These are phyloP conservation scores for Callaeas wilsoni DNA, from an alignment of 2,113 vertebrate genomes.

Conservation along the genomic window DNA sequence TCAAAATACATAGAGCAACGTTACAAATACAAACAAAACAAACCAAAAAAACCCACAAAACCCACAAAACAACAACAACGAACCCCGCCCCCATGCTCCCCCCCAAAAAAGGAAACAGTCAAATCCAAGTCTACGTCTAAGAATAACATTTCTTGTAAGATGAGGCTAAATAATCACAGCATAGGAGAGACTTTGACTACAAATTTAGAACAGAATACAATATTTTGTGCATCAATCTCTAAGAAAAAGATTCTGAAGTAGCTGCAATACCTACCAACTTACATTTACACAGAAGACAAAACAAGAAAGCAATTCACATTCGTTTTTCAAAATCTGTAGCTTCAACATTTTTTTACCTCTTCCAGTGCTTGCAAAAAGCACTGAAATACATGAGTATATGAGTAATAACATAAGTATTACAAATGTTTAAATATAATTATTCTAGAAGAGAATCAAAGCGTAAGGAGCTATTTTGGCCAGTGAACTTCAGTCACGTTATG, in stretches of 20 bases:
- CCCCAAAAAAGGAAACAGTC: rapidly evolving
- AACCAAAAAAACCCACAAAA: neutral
- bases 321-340: neutral
- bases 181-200: neutral
- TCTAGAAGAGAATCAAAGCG: neutral
- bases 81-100: neutral
- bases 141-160: neutral
- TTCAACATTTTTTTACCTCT: neutral
- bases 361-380: neutral
- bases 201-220: neutral
- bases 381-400: neutral
- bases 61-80: neutral
- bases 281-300: neutral
- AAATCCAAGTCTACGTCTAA: neutral
- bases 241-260: neutral
- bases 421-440: neutral
- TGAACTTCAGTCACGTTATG: rapidly evolving
- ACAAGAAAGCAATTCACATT: neutral
- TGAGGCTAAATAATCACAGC: neutral
- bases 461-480: neutral
- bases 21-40: neutral
- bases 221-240: neutral
- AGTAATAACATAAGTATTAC: neutral
- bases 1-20: neutral
- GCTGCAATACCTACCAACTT: neutral